Evolutionary conservation across 2,888 invertebrate genomes (phyloP), one percentile per base, ranked within the genome.

Genomic region (Eretmocerus hayati): DNA sequence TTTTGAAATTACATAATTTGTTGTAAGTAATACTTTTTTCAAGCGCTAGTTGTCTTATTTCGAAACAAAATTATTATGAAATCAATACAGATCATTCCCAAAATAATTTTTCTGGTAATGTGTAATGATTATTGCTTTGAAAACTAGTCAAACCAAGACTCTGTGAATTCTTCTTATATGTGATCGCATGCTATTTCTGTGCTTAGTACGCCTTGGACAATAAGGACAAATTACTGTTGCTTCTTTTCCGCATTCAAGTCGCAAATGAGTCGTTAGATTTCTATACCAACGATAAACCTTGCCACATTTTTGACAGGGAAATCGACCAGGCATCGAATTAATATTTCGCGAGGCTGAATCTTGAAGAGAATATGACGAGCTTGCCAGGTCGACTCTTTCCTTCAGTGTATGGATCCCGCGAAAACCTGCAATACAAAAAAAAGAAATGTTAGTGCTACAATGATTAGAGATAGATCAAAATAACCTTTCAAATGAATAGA

Each of bases 241-340:
- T 52, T 73, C 73, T 47, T 77, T 75, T 45, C 80, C 79, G 58
- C 81, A 81, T 59, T 81, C 79, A 58, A 76, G 75, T 49, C 75
- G 74, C 56, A 78, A 59, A 58, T 81, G 81, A 13, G 79, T 74
- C 50, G 74, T 74, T 58, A 81, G 71, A 59, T 80, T 79, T 58
- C 78, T 75, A 53, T 78, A 74, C 66, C 79, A 77, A 37, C 77
- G 76, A 61, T 81, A 81, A 35, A 68, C 68, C 58, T 78, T 80
- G 36, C 73, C 71, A 61, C 81, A 81, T n/a, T 72, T 73, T 1
- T 75, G 74, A 59, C 81, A 81, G 26, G 73, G 65, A 55, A 63
- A 69, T 40, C 60, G 62, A 9, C 69, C 70, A 0, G 53, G 53
- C 20, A 37, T 21, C 5, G 53, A 46, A 38, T 53, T 49, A 2